Evolutionary conservation across 1,140 invertebrate species (phyloP).

Genomic region (Pogonomyrmex californicus): DNA sequence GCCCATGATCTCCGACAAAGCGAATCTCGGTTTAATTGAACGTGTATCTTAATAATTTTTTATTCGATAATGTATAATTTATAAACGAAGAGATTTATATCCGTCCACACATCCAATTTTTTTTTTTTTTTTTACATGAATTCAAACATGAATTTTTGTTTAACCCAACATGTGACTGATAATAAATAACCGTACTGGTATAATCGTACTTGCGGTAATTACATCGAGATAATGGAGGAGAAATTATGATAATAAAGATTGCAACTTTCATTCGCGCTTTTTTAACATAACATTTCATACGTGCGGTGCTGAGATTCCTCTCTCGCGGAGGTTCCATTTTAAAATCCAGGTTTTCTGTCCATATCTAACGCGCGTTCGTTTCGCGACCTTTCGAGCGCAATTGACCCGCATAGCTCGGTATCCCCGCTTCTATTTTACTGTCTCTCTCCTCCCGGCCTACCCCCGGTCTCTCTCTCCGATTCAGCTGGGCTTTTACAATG

Average conservation of each 20-base stretch:
- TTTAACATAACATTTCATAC: not conserved
- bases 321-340: not conserved
- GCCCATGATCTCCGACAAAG: not conserved
- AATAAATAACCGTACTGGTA: not conserved
- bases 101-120: not conserved
- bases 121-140: not conserved
- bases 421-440: conserved; percentile 59
- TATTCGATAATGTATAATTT: not conserved
- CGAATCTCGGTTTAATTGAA: not conserved
- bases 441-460: not conserved
- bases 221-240: conserved; percentile 11
- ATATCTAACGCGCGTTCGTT: conserved; percentile 6
- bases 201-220: not conserved
- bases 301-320: not conserved
- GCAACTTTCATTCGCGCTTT: conserved; percentile 1
- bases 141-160: not conserved
- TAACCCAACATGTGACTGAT: not conserved
- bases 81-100: not conserved
- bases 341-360: not conserved
- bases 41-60: not conserved
- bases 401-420: conserved; percentile 41
- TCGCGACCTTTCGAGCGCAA: conserved; percentile 29
- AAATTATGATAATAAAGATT: conserved; percentile 8
- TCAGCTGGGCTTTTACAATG: conserved; percentile 73
- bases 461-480: conserved; percentile 62